Conservation (phyloP, 2,888 invertebrate species). For the Polymixis lichenea region DNA sequence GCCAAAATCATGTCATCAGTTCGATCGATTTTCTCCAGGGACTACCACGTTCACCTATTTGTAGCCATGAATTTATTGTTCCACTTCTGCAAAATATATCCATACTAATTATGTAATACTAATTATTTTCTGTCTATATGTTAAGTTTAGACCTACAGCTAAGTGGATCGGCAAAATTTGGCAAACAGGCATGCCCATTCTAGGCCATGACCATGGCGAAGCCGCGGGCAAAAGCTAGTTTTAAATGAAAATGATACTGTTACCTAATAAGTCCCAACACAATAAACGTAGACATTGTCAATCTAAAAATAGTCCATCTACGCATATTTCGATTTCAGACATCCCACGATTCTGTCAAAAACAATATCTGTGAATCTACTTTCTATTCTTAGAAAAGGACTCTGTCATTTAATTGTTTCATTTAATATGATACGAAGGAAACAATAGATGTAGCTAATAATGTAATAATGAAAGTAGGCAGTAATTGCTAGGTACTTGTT, state of each 20-base stretch:
- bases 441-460: conserved; percentile 27
- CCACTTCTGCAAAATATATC: background rate
- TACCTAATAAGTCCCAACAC: background rate
- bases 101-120: background rate
- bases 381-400: conserved; percentile 14
- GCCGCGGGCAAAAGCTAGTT: background rate
- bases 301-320: conserved; percentile 21
- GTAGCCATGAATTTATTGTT: background rate
- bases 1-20: background rate
- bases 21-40: background rate
- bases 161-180: background rate
- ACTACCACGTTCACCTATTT: background rate
- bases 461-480: conserved; percentile 4
- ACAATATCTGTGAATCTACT: conserved; percentile 25
- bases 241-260: background rate
- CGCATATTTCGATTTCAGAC: conserved; percentile 16
- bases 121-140: background rate
- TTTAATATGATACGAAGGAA: conserved; percentile 5
- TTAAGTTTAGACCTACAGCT: background rate
- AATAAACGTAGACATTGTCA: conserved; percentile 5
- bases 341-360: conserved; percentile 29
- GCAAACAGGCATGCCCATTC: background rate
- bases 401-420: conserved; percentile 8
- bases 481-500: background rate
- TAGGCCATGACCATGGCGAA: too few species aligned